Evolutionary conservation across 2,888 invertebrate species (phyloP).

Genomic region (Morpho achilles): DNA sequence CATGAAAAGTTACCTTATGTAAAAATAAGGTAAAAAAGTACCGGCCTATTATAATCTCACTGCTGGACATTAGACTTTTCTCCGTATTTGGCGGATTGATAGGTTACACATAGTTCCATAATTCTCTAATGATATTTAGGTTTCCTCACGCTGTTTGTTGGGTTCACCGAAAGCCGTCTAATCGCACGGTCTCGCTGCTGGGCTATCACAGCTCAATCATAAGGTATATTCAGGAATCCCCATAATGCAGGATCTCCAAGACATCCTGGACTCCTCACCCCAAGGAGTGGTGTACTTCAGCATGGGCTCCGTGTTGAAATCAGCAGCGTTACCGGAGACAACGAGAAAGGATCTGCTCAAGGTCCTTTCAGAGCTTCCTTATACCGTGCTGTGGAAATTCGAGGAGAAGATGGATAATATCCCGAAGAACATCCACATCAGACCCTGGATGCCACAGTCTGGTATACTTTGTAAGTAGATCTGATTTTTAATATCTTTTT

Average conservation of each 20-base stretch:
- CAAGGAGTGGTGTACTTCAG: slow-evolving; percentile 61
- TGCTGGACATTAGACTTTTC: no score
- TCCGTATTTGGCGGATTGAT: no score
- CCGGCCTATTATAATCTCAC: no score
- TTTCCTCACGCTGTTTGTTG: no score
- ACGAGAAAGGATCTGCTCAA: slow-evolving; percentile 38
- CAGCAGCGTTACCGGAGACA: slow-evolving; percentile 33
- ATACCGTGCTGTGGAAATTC: slow-evolving; percentile 74
- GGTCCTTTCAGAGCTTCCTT: slow-evolving; percentile 42
- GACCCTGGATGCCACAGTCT: slow-evolving; percentile 74
- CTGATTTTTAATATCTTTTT: no score
- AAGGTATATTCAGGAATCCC: no score
- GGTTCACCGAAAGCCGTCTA: no score
- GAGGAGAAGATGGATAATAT: slow-evolving; percentile 52
- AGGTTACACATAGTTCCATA: no score
- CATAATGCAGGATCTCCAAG: slow-evolving; percentile 48
- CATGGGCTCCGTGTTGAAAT: slow-evolving; percentile 53
- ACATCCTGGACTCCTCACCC: slow-evolving; percentile 44
- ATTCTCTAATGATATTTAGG: no score
- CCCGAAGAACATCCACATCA: slow-evolving; percentile 62
- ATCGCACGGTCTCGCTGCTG: no score
- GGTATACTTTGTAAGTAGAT: slow-evolving; percentile 62
- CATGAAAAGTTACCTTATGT: no score
- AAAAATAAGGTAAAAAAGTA: no score
- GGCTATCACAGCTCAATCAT: neutral